These are phyloP conservation scores for Chlamydotis undulata DNA, from an alignment of 2,113 vertebrate species.

Conservation along the genomic window DNA sequence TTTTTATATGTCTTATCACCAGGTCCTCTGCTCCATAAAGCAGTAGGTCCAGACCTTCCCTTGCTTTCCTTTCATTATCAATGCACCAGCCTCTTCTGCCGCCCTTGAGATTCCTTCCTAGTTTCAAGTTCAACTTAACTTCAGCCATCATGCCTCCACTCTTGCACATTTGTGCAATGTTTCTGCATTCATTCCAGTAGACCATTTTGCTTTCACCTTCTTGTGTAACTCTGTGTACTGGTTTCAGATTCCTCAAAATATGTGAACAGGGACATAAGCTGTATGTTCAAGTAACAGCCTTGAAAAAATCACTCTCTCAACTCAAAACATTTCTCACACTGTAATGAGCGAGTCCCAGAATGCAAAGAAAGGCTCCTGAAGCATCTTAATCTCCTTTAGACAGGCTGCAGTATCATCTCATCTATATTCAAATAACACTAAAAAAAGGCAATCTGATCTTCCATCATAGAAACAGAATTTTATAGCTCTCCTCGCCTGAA, in stretches of 20 bases:
- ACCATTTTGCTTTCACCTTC: background rate
- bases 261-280: accelerated
- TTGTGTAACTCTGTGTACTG: background rate
- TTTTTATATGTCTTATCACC: background rate
- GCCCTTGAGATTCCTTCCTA: background rate
- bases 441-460: background rate
- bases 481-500: background rate
- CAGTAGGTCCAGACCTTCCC: background rate
- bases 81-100: background rate
- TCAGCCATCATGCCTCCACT: background rate
- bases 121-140: background rate
- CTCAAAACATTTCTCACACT: background rate
- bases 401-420: background rate
- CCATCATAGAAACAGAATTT: background rate
- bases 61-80: background rate
- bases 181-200: background rate
- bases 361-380: background rate
- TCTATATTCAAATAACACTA: background rate
- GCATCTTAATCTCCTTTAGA: background rate
- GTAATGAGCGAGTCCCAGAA: accelerated
- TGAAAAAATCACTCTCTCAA: background rate
- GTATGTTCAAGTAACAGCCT: background rate
- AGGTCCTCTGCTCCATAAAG: background rate
- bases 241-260: background rate
- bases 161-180: background rate